Conservation (phyloP, 2,888 invertebrate species). For the Andrena bucephala region DNA sequence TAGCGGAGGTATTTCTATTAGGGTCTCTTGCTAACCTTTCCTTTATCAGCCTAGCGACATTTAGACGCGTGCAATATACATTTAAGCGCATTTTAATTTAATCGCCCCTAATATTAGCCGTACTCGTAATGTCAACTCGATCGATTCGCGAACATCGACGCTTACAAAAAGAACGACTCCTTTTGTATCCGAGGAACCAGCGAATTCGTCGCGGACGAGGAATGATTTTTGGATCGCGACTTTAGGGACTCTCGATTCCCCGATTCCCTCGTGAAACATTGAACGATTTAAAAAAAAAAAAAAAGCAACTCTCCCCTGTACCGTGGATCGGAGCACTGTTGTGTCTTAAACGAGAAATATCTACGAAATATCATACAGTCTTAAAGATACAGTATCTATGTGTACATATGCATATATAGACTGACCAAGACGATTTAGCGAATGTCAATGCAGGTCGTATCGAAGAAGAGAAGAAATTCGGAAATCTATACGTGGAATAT, state of each 20-base stretch:
- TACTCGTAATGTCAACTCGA: slow-evolving; percentile 41
- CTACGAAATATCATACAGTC: slow-evolving; percentile 55
- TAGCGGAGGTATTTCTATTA: slow-evolving; percentile 4
- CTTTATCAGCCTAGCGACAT: slow-evolving; percentile 10
- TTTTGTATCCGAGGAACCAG: slow-evolving; percentile 33
- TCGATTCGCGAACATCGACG: slow-evolving; percentile 43
- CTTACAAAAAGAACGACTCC: slow-evolving; percentile 9
- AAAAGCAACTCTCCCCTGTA: slow-evolving; percentile 25
- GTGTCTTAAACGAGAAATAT: slow-evolving; percentile 55
- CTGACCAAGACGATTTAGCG: slow-evolving; percentile 55
- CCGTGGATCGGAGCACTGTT: slow-evolving; percentile 33
- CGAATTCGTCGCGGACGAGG: slow-evolving; percentile 10
- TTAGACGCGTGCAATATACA: slow-evolving; percentile 37
- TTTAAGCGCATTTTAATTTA: slow-evolving; percentile 26
- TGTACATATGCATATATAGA: slow-evolving; percentile 39
- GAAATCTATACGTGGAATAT: neutral
- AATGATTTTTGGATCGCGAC: slow-evolving; percentile 47
- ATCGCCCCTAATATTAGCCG: slow-evolving; percentile 4
- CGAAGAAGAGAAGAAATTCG: slow-evolving; percentile 1
- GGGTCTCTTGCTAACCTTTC: neutral
- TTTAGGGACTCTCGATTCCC: slow-evolving; percentile 57
- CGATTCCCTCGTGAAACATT: slow-evolving; percentile 42
- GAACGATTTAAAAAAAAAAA: slow-evolving; percentile 7
- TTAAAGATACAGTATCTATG: slow-evolving; percentile 32
- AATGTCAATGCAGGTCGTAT: slow-evolving; percentile 32